A percentile compares a stretch with the other conserved stretches of the same genome.
phyloP scores from a whole-genome alignment of 1,140 invertebrate species.

The Cotesia glomerata region DNA sequence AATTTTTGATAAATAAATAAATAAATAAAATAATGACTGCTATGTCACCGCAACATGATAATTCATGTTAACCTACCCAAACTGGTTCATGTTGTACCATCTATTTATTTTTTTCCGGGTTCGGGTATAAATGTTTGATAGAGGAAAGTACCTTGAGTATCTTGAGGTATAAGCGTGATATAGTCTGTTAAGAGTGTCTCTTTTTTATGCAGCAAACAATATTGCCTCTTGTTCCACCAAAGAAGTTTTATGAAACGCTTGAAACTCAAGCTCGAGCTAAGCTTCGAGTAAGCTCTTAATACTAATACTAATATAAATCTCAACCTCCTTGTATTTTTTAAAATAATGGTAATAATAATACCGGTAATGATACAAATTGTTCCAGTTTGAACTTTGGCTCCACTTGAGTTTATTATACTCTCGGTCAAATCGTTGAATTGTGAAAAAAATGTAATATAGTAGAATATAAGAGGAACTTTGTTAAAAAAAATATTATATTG shows the following conservation, averaged over 20 bases:
- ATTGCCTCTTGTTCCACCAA: slow-evolving; percentile 19
- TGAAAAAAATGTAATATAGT: no score
- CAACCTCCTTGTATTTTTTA: background rate
- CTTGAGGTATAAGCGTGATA: background rate
- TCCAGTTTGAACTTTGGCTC: background rate
- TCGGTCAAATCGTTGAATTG: no score
- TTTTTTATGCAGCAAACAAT: slow-evolving; percentile 22
- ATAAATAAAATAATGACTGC: no score
- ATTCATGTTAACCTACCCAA: background rate
- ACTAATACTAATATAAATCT: background rate
- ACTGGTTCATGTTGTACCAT: no score
- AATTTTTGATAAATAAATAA: no score
- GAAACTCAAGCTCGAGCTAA: slow-evolving; percentile 21
- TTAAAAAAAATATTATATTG: no score
- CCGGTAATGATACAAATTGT: background rate
- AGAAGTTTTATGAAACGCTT: slow-evolving; percentile 32
- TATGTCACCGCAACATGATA: no score
- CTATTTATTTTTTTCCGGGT: no score
- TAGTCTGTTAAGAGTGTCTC: slow-evolving; percentile 1
- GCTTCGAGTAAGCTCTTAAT: slow-evolving; percentile 16
- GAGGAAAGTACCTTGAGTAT: background rate
- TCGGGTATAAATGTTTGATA: no score
- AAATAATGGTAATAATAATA: background rate
- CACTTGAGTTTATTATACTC: no score
- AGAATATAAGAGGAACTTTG: no score